These are phyloP conservation scores for Ictalurus furcatus DNA, from an alignment of 2,113 vertebrate genomes.

Conservation along the genomic window DNA sequence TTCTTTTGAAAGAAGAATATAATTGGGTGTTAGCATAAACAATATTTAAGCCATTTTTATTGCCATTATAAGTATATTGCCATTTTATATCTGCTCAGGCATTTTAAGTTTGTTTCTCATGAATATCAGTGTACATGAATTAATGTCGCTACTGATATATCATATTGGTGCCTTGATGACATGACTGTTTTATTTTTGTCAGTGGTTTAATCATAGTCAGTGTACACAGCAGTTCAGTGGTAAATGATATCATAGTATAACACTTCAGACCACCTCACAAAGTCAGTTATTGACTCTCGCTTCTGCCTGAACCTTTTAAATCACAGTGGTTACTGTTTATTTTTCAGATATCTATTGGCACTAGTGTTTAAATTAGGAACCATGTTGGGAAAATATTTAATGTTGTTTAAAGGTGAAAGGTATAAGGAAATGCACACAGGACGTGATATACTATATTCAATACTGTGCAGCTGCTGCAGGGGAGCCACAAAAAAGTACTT, in stretches of 20 bases:
- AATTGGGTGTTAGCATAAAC: not conserved
- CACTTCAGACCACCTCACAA: not conserved
- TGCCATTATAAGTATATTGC: not conserved
- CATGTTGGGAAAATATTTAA: not conserved
- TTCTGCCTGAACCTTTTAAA: not conserved
- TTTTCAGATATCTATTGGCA: not conserved
- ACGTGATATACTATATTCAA: not conserved
- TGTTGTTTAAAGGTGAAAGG: not conserved
- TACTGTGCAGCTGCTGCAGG: not conserved
- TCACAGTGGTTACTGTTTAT: not conserved
- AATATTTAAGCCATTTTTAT: not conserved
- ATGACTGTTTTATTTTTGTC: slow-evolving; percentile 35
- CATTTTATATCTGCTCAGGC: not conserved
- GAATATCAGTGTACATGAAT: not conserved
- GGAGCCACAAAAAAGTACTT: not conserved
- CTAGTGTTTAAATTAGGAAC: not conserved
- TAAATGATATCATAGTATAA: slow-evolving; percentile 31
- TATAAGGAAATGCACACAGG: not conserved
- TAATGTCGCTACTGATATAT: slow-evolving; percentile 2
- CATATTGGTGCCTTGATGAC: not conserved
- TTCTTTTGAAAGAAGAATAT: not conserved
- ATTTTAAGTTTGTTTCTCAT: not conserved
- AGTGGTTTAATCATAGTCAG: slow-evolving; percentile 4
- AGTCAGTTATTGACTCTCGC: not conserved
- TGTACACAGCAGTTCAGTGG: slow-evolving; percentile 15